Conservation (phyloP, 2,888 invertebrate genomes). For the Pheosia gnoma region DNA sequence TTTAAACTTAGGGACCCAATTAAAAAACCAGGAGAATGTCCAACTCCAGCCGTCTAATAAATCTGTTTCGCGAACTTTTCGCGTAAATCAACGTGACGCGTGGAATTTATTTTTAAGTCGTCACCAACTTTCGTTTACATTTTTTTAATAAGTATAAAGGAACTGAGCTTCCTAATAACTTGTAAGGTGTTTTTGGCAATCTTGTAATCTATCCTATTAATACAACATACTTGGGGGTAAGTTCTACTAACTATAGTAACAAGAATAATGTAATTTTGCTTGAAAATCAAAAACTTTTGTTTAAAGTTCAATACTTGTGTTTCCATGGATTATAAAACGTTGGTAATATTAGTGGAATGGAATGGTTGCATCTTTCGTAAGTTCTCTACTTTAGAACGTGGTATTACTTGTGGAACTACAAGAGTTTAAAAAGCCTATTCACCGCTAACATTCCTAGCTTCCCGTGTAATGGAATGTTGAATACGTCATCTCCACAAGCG, state of each 20-base stretch:
- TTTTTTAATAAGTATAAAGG: neutral
- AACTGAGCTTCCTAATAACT: no score
- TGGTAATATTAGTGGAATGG: no score
- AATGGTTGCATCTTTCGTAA: no score
- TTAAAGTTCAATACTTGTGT: no score
- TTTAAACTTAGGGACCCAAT: neutral
- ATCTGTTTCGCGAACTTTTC: neutral
- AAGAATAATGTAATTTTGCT: no score
- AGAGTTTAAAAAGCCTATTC: conserved; percentile 11
- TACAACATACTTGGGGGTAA: no score
- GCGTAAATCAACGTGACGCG: conserved; percentile 3
- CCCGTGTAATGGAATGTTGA: conserved; percentile 24
- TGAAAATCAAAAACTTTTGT: no score
- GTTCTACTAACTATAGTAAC: no score
- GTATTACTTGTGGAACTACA: neutral
- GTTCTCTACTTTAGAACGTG: no score
- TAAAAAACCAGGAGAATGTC: neutral
- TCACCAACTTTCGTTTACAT: neutral
- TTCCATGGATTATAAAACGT: no score
- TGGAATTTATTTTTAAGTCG: neutral
- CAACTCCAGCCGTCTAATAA: neutral
- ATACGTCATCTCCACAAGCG: conserved; percentile 37
- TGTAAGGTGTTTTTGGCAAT: no score
- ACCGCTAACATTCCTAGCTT: conserved; percentile 17
- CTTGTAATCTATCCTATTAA: no score